Base-by-base conservation (phyloP, 1,140 invertebrate species). In the Penaeus indicus region DNA sequence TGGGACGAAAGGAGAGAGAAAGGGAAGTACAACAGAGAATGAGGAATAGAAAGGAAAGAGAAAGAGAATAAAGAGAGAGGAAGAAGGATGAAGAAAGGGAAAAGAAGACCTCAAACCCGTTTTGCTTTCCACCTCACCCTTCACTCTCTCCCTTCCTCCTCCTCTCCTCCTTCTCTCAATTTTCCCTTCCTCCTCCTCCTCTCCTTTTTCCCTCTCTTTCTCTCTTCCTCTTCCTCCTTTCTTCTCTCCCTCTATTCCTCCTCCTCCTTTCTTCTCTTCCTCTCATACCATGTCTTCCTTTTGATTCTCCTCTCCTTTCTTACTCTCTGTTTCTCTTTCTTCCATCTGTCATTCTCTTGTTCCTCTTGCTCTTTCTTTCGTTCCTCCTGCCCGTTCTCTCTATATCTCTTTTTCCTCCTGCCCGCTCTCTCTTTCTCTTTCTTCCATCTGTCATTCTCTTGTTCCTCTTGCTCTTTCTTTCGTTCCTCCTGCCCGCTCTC, bases 161-260 rank as follows among this genome's bases (percentile, higher is more conserved):
- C 63, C 16, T 64, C n/a, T n/a, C n/a, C 63, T 64, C n/a, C 63
- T 64, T n/a, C 63, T n/a, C n/a, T n/a, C 16, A 18, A 18, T 18
- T 64, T n/a, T 64, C n/a, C 63, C n/a, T n/a, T 64, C 63, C n/a
- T 64, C n/a, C n/a, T 64, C 63, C n/a, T n/a, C n/a, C n/a, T 18
- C 63, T 64, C 63, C 63, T n/a, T 64, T 64, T 64, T n/a, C n/a
- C 63, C n/a, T 64, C 63, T 64, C 63, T 64, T n/a, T 64, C 63
- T 64, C 63, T n/a, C 63, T 64, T 64, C n/a, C 63, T 64, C 63
- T 64, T 64, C 63, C n/a, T n/a, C 63, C 63, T 64, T n/a, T 64
- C 63, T 64, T n/a, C n/a, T n/a, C n/a, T n/a, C n/a, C 63, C n/a
- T n/a, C n/a, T n/a, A 18, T n/a, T 64, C 63, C n/a, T n/a, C n/a